Evolutionary conservation across 2,797 vertebrate genomes (phyloP), one percentile per base, ranked within the genome.

Genomic region (Gadopsis bispinosus): DNA sequence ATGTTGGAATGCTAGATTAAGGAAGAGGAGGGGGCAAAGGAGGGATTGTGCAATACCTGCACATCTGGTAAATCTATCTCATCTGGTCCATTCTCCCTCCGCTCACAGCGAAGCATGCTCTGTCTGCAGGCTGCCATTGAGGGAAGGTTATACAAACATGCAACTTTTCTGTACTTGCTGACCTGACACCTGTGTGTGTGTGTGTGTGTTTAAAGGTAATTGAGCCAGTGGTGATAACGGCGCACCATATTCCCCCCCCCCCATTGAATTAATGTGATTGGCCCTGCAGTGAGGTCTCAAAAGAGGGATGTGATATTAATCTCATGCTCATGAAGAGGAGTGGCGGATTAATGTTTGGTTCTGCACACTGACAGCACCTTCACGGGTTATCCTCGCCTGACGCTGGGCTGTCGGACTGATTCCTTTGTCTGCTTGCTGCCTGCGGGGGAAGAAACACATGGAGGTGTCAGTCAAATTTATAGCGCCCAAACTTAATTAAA

Each of bases 11-110:
- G 89, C 68, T 85, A 84, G 81, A 90, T 93, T 79, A 69, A 73
- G 61, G 61, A 16, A 50, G 61, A 39, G 79, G 63, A 58, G 53
- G 73, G 54, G 64, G 47, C 29, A 47, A 75, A 55, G 31, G 64
- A 48, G 77, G 51, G 83, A 88, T 95, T 95, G 94, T 90, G 93
- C 93, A 96, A 96, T 91, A 93, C 87, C 91, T 93, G 91, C 89
- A 95, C 92, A 95, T 94, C 94, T 95, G 94, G 88, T 90, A 92
- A 90, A 93, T 88, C 88, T 82, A 93, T 94, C 89, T 90, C 89
- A 87, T 92, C 76, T 88, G 89, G 76, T 79, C 68, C 63, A 55
- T 51, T 85, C 87, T 91, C 87, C 83, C 76, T 77, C 73, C 48
- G 79, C 80, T 69, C 86, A 69, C 69, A 53, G 75, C 85, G 86